phyloP scores from a whole-genome alignment of 2,888 invertebrate genomes.

The Cheilosia urbana region DNA sequence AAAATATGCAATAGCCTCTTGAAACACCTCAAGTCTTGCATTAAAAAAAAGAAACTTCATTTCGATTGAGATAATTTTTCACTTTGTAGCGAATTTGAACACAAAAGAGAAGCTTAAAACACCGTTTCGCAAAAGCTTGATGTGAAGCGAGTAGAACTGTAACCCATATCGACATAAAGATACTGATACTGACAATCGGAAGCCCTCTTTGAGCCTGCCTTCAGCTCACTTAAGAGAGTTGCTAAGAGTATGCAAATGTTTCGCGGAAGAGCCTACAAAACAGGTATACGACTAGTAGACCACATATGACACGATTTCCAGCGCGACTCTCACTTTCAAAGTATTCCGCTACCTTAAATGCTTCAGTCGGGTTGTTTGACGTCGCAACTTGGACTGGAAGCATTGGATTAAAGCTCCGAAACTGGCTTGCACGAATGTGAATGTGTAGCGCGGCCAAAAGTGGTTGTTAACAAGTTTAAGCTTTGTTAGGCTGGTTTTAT shows the following conservation, averaged over 20 bases:
- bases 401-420: constrained; percentile 36
- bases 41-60: not conserved
- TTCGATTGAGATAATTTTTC: constrained; percentile 2
- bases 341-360: constrained; percentile 61
- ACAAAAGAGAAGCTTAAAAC: constrained; percentile 35
- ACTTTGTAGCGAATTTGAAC: constrained; percentile 6
- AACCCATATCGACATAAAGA: constrained; percentile 7
- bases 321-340: constrained; percentile 68
- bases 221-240: too few species aligned
- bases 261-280: constrained; percentile 25
- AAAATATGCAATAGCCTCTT: constrained; percentile 58
- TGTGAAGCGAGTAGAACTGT: not conserved
- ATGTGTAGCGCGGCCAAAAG: constrained; percentile 28
- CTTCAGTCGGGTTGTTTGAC: constrained; percentile 2
- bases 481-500: constrained; percentile 25
- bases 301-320: constrained; percentile 60
- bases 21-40: not conserved
- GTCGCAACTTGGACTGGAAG: constrained; percentile 2
- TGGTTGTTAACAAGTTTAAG: constrained; percentile 66
- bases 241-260: too few species aligned
- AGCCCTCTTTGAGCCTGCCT: too few species aligned
- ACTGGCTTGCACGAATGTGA: constrained; percentile 15
- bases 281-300: constrained; percentile 32
- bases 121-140: constrained; percentile 50
- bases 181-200: not conserved